Conservation (phyloP, 1,140 invertebrate genomes). For the Goniozus legneri region DNA sequence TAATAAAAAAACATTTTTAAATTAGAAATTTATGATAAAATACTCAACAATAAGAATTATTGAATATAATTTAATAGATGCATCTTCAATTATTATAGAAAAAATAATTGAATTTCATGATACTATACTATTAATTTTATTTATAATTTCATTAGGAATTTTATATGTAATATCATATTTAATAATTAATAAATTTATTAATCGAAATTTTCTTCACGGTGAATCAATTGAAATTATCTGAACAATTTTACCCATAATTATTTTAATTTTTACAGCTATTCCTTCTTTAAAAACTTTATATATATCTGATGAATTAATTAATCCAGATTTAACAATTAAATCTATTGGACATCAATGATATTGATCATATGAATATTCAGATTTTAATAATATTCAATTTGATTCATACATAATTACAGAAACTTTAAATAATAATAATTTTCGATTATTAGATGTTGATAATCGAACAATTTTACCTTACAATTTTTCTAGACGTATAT, state of each 20-base stretch:
- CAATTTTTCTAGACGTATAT: slow-evolving; percentile 57
- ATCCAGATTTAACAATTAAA: slow-evolving; percentile 49
- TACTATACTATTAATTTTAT: slow-evolving; percentile 28
- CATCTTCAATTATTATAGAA: slow-evolving; percentile 60
- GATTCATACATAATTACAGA: slow-evolving; percentile 62
- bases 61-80: too few species aligned
- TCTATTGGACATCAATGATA: slow-evolving; percentile 66
- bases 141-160: slow-evolving; percentile 36
- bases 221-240: slow-evolving; percentile 63
- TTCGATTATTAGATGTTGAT: slow-evolving; percentile 65
- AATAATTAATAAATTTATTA: slow-evolving; percentile 51
- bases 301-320: slow-evolving; percentile 44
- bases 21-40: too few species aligned
- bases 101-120: slow-evolving; percentile 52
- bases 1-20: too few species aligned
- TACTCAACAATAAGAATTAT: too few species aligned
- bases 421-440: slow-evolving; percentile 37
- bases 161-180: slow-evolving; percentile 60
- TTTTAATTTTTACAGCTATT: slow-evolving; percentile 48
- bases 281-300: slow-evolving; percentile 61
- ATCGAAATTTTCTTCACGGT: slow-evolving; percentile 44
- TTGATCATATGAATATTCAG: slow-evolving; percentile 66
- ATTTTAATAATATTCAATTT: slow-evolving; percentile 61
- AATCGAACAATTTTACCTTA: slow-evolving; percentile 59
- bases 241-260: slow-evolving; percentile 47